Percentiles rank a stretch among this genome's conserved stretches.
phyloP scores from a whole-genome alignment of 1,140 invertebrate species.

The Pseudobourletiella spinata region DNA sequence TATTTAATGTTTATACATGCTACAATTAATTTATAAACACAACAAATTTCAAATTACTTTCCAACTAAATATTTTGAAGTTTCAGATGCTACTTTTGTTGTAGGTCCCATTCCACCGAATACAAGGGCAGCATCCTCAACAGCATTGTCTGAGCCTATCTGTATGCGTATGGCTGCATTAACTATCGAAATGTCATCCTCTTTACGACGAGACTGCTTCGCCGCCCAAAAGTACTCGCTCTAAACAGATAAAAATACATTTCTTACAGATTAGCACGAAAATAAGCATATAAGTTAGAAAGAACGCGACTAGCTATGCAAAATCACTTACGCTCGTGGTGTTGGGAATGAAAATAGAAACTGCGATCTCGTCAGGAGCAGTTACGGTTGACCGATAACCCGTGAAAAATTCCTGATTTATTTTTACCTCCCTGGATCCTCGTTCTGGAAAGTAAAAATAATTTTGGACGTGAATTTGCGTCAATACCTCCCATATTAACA shows the following conservation, averaged over 20 bases:
- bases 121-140: slow-evolving; percentile 42
- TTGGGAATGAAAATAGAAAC: slow-evolving; percentile 43
- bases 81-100: slow-evolving; percentile 44
- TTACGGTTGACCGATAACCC: slow-evolving; percentile 46
- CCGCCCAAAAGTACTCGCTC: slow-evolving; percentile 45
- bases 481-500: too few species aligned
- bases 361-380: slow-evolving; percentile 46
- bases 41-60: slow-evolving; percentile 36
- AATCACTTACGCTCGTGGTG: background rate
- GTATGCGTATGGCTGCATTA: slow-evolving; percentile 45
- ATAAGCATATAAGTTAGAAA: background rate
- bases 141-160: background rate
- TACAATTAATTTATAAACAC: background rate
- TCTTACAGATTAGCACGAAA: too few species aligned
- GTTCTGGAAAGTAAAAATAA: background rate
- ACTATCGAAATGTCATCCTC: slow-evolving; percentile 54
- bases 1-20: background rate
- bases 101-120: slow-evolving; percentile 49
- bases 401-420: slow-evolving; percentile 50
- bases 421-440: slow-evolving; percentile 39
- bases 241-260: slow-evolving; percentile 30
- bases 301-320: background rate
- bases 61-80: slow-evolving; percentile 42
- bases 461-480: too few species aligned
- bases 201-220: slow-evolving; percentile 48